phyloP scores from a whole-genome alignment of 2,888 invertebrate species.

The Amphipyra berbera region DNA sequence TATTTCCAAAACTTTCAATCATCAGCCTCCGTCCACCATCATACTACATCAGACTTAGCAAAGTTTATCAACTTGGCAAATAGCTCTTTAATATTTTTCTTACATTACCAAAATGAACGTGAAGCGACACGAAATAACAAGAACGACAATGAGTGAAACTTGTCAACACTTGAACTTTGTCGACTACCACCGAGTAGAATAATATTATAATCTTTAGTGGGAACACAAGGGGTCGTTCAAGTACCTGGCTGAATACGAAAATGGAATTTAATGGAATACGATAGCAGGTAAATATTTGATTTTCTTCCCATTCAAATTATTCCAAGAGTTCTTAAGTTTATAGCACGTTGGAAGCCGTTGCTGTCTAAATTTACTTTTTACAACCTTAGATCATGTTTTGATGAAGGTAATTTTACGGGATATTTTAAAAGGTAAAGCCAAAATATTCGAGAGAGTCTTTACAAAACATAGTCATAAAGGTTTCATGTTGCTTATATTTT shows the following conservation, averaged over 20 bases:
- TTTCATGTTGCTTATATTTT: no score
- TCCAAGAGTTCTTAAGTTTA: slow-evolving; percentile 42
- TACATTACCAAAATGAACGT: slow-evolving; percentile 19
- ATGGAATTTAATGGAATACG: slow-evolving; percentile 66
- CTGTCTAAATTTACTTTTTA: slow-evolving; percentile 26
- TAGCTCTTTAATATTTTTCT: slow-evolving; percentile 18
- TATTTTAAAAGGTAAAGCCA: neutral
- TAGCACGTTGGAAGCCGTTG: slow-evolving; percentile 25
- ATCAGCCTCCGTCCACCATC: slow-evolving; percentile 1
- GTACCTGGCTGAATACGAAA: slow-evolving; percentile 63
- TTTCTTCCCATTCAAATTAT: slow-evolving; percentile 48
- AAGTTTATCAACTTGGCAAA: slow-evolving; percentile 32
- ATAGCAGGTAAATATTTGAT: slow-evolving; percentile 64
- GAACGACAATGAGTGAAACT: slow-evolving; percentile 33
- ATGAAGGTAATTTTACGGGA: slow-evolving; percentile 10
- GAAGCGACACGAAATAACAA: slow-evolving; percentile 27
- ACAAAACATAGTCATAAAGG: no score
- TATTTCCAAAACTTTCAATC: neutral
- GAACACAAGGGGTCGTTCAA: slow-evolving; percentile 63
- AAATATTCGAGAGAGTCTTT: neutral
- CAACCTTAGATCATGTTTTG: slow-evolving; percentile 9
- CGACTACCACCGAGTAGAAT: slow-evolving; percentile 55
- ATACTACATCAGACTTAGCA: slow-evolving; percentile 13
- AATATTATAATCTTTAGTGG: slow-evolving; percentile 70
- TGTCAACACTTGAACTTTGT: slow-evolving; percentile 43